Conservation (phyloP, 2,888 invertebrate species). For the Cantharis flavilabris region DNA sequence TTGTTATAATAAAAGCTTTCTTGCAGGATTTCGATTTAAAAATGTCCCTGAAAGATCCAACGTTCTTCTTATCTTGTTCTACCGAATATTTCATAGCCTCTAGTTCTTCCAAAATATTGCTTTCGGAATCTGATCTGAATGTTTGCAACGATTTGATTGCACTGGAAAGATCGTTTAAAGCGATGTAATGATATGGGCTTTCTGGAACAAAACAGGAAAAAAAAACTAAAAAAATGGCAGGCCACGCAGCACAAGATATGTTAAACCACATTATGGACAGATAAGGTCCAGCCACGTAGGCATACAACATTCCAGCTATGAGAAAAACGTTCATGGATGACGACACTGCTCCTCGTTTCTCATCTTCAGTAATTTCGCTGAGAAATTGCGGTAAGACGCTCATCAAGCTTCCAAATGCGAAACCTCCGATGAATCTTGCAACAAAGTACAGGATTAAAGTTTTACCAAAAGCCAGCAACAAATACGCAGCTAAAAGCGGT, state of each 20-base stretch:
- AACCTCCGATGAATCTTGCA: not conserved
- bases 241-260: not conserved
- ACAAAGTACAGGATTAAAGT: not conserved
- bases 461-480: not conserved
- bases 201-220: not conserved
- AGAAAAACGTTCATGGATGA: conserved; percentile 42
- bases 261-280: not conserved
- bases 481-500: not conserved
- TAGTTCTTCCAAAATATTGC: not conserved
- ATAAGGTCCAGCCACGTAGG: not conserved
- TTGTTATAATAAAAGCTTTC: not conserved
- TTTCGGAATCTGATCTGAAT: not conserved
- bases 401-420: not conserved
- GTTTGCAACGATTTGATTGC: not conserved
- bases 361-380: not conserved
- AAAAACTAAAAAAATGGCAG: conserved; percentile 7
- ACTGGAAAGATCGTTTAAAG: not conserved
- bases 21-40: not conserved
- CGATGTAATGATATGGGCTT: not conserved
- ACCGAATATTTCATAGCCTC: not conserved
- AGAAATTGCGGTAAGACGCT: not conserved
- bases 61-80: not conserved
- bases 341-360: not conserved
- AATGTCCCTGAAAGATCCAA: not conserved
- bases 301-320: not conserved